Evolutionary conservation across 2,888 invertebrate genomes (phyloP).

Genomic region (Lumbricus terrestris): DNA sequence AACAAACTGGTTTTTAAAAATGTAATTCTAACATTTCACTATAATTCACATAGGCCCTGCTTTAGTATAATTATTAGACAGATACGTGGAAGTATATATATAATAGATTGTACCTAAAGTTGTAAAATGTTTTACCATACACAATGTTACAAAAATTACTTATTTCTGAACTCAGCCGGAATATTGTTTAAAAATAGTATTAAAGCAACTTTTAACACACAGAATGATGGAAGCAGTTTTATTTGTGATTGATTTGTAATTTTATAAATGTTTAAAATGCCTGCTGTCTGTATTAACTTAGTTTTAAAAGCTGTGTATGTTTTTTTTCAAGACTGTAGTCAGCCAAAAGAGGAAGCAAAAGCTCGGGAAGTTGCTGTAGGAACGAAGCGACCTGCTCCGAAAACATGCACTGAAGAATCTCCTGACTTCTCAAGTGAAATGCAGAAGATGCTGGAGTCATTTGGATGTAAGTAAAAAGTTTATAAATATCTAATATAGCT

Average conservation of each 20-base stretch:
- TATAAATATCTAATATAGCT: background rate
- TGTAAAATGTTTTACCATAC: background rate
- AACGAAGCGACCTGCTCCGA: background rate
- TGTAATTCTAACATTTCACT: background rate
- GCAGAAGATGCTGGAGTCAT: conserved; percentile 51
- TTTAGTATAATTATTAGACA: background rate
- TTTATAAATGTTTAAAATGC: background rate
- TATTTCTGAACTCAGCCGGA: background rate
- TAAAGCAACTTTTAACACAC: too few species aligned
- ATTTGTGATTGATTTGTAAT: background rate
- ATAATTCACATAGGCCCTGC: background rate
- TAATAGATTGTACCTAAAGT: background rate
- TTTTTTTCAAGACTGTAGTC: background rate
- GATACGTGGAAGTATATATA: background rate
- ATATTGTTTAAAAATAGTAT: background rate
- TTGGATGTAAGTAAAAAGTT: conserved; percentile 9
- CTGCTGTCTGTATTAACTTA: background rate
- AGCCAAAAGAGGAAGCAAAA: background rate
- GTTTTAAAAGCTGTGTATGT: background rate
- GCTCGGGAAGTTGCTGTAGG: background rate
- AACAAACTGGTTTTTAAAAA: background rate
- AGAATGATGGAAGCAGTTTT: background rate
- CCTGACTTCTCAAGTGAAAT: conserved; percentile 42
- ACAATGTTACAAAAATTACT: background rate
- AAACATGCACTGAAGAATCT: background rate